phyloP scores from a whole-genome alignment of 2,797 vertebrate genomes.

The Sebastes hubbsi region DNA sequence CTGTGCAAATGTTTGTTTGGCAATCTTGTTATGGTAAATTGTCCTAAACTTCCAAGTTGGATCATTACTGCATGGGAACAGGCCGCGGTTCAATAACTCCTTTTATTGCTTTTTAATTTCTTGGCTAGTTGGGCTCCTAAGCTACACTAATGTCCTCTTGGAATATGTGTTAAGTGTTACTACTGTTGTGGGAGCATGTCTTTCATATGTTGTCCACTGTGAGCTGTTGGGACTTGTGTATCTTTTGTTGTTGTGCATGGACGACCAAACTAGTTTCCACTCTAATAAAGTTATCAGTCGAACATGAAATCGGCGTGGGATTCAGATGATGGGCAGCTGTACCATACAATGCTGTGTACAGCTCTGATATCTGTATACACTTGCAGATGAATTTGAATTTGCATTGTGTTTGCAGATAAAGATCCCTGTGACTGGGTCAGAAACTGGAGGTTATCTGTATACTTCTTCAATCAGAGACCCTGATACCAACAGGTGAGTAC shows the following conservation, averaged over 20 bases:
- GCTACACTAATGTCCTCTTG: background rate
- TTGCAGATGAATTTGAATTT: background rate
- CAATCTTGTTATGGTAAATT: background rate
- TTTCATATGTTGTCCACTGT: background rate
- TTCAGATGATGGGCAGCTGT: background rate
- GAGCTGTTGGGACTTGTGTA: background rate
- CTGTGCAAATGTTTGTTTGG: background rate
- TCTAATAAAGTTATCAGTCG: background rate
- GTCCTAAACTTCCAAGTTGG: background rate
- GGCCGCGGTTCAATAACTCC: background rate
- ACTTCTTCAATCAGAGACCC: constrained; percentile 78
- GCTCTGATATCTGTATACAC: background rate
- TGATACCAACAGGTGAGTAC: constrained; percentile 70
- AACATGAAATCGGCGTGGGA: background rate
- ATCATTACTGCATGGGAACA: background rate
- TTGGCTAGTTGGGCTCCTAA: background rate
- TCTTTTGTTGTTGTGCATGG: background rate
- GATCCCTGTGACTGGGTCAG: constrained; percentile 87
- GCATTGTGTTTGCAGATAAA: constrained; percentile 80
- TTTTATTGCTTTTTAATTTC: background rate
- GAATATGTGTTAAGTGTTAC: background rate
- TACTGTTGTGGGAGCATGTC: background rate
- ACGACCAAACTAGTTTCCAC: background rate
- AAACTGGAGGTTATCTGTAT: constrained; percentile 81
- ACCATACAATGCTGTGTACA: background rate